phyloP scores from a whole-genome alignment of 2,113 vertebrate species.

The Silurus meridionalis region DNA sequence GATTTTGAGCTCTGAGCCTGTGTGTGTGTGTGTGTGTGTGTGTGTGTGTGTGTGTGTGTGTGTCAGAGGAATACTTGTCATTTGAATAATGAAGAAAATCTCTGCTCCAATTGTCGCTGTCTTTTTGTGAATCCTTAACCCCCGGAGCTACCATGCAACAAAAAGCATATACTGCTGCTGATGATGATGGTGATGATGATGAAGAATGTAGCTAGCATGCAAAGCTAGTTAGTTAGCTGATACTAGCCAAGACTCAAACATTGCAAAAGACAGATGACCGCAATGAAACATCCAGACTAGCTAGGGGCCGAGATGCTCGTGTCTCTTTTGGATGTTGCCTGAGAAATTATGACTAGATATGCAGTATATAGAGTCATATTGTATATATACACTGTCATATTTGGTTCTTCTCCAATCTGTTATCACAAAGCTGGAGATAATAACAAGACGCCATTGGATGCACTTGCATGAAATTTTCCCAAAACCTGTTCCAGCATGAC shows the following conservation, averaged over 20 bases:
- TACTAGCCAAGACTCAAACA: background rate
- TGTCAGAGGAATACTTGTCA: slow-evolving; percentile 11
- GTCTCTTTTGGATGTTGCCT: background rate
- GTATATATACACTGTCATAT: too few species aligned
- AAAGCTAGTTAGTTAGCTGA: background rate
- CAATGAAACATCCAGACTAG: background rate
- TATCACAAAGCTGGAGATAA: too few species aligned
- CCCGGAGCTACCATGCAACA: background rate
- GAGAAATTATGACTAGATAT: background rate
- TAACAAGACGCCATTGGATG: too few species aligned
- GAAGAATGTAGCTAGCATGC: background rate
- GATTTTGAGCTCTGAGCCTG: slow-evolving; percentile 11
- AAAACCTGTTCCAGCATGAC: too few species aligned
- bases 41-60: background rate
- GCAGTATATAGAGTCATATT: too few species aligned
- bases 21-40: background rate
- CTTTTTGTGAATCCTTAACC: background rate
- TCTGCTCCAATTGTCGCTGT: background rate
- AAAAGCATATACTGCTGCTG: background rate
- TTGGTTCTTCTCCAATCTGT: too few species aligned
- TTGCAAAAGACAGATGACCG: background rate
- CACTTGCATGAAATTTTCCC: too few species aligned
- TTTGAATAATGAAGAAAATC: background rate
- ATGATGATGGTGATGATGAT: background rate
- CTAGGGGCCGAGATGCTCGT: background rate